Evolutionary conservation across 2,113 vertebrate genomes (phyloP).

Genomic region (Lamprologus lemairii): DNA sequence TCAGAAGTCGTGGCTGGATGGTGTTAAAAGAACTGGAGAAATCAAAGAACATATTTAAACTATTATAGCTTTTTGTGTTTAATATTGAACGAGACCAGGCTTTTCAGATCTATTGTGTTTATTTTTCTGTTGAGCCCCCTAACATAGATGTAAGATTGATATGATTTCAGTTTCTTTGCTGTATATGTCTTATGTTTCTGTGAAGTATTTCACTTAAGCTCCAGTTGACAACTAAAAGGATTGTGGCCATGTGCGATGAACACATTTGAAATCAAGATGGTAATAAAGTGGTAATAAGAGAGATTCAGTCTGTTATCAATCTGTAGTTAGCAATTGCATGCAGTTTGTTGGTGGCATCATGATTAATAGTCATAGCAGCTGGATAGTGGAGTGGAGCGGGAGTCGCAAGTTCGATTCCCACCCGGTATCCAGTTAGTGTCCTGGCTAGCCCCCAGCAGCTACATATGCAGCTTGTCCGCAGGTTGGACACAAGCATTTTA

Average conservation of each 20-base stretch:
- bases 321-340: not conserved
- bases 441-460: not conserved
- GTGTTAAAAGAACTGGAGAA: not conserved
- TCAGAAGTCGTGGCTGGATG: not conserved
- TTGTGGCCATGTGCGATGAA: not conserved
- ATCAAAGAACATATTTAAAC: not conserved
- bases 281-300: not conserved
- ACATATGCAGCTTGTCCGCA: not conserved
- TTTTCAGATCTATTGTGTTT: not conserved
- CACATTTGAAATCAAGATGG: not conserved
- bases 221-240: not conserved
- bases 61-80: not conserved
- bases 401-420: not conserved
- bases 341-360: not conserved
- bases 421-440: not conserved
- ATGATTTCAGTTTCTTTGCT: not conserved
- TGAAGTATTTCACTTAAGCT: not conserved
- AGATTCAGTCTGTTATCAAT: not conserved
- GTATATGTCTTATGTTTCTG: not conserved
- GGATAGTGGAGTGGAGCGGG: not conserved
- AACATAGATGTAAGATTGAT: not conserved
- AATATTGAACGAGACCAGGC: not conserved
- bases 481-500: not conserved
- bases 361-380: not conserved
- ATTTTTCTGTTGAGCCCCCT: not conserved